phyloP scores from a whole-genome alignment of 2,888 invertebrate species.

The Eretmocerus hayati region DNA sequence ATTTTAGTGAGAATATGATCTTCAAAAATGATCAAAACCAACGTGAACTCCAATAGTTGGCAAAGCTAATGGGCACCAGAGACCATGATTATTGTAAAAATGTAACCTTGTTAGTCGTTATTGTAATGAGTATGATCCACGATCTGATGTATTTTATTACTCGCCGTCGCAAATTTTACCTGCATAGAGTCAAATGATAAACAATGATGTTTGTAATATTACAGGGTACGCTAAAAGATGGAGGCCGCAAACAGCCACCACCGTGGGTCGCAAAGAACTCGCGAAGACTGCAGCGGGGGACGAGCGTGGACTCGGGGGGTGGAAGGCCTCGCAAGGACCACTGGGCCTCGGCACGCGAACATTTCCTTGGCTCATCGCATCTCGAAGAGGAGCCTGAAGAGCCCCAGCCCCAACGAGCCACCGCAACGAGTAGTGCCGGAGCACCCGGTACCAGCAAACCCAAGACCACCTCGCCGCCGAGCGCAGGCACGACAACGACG shows the following conservation, averaged over 20 bases:
- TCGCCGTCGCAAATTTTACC: no score
- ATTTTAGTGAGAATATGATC: no score
- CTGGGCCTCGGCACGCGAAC: slow-evolving; percentile 43
- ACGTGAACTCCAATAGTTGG: no score
- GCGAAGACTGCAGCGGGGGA: slow-evolving; percentile 35
- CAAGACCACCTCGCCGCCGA: slow-evolving; percentile 21
- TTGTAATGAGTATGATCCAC: no score
- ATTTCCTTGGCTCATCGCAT: slow-evolving; percentile 34
- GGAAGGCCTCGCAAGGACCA: slow-evolving; percentile 38
- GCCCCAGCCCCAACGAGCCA: slow-evolving; percentile 16
- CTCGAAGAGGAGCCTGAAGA: slow-evolving; percentile 33
- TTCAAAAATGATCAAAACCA: no score
- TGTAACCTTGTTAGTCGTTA: no score
- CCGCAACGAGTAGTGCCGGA: slow-evolving; percentile 2
- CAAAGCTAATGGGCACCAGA: no score
- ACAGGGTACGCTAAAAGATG: slow-evolving; percentile 41
- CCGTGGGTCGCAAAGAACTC: slow-evolving; percentile 38
- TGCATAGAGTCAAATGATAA: no score
- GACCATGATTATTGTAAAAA: no score
- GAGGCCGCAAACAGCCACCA: slow-evolving; percentile 33
- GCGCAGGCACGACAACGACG: slow-evolving; percentile 21
- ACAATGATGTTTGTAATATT: not conserved
- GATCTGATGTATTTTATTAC: no score
- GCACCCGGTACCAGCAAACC: slow-evolving; percentile 24
- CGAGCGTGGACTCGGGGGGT: slow-evolving; percentile 34